These are phyloP conservation scores for Poeciliopsis turrubarensis DNA, from an alignment of 2,113 vertebrate genomes.

Conservation along the genomic window DNA sequence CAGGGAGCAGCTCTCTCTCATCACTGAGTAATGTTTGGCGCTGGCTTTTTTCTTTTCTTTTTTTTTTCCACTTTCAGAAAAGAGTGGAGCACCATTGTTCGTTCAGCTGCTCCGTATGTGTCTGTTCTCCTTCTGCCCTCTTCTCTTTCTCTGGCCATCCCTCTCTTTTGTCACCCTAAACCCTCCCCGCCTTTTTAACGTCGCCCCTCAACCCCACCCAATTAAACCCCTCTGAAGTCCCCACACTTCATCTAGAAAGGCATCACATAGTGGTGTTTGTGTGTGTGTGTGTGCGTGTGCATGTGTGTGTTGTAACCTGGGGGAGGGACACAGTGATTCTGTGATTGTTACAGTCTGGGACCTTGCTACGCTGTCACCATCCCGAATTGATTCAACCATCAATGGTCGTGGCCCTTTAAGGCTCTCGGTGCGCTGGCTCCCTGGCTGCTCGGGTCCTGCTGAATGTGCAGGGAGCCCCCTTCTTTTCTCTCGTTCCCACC, in stretches of 20 bases:
- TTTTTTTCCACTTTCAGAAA: conserved; percentile 23
- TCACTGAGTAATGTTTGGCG: conserved; percentile 71
- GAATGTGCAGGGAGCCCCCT: conserved; percentile 87
- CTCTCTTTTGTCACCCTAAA: conserved; percentile 75
- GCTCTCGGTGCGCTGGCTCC: conserved; percentile 80
- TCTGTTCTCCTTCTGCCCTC: conserved; percentile 66
- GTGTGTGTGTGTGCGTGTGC: neutral
- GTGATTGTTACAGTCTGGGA: conserved; percentile 88
- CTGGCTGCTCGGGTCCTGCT: conserved; percentile 85
- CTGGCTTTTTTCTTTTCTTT: conserved; percentile 4
- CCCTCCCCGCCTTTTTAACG: conserved; percentile 30
- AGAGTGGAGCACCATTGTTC: conserved; percentile 72
- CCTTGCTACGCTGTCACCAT: conserved; percentile 91
- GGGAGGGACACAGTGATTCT: conserved; percentile 70
- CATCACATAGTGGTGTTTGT: conserved; percentile 9
- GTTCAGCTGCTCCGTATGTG: conserved; percentile 75
- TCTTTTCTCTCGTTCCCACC: conserved; percentile 86
- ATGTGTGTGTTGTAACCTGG: conserved; percentile 7
- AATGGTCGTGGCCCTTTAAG: conserved; percentile 87
- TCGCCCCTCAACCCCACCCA: conserved; percentile 67
- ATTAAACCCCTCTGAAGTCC: conserved; percentile 74
- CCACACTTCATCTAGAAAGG: conserved; percentile 77
- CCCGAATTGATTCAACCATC: conserved; percentile 96
- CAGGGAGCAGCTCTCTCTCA: conserved; percentile 63
- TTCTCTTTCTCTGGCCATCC: conserved; percentile 75